A percentile compares a stretch with the other conserved stretches of the same genome.
phyloP scores from a whole-genome alignment of 1,140 invertebrate genomes.

The Melitaea cinxia region DNA sequence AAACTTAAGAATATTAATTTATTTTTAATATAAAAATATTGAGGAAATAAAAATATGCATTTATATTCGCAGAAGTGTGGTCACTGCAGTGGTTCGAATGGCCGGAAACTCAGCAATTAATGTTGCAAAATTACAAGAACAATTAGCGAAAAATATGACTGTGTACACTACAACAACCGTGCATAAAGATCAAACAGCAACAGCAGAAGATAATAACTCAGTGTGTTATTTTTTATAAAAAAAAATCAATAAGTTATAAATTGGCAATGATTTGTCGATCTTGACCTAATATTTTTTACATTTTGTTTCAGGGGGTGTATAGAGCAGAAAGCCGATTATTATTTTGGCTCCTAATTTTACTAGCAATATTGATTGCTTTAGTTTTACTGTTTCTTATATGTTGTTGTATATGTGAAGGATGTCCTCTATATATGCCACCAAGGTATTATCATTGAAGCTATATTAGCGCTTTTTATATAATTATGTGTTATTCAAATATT shows the following conservation, averaged over 20 bases:
- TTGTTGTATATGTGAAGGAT: constrained; percentile 91
- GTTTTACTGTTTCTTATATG: constrained; percentile 87
- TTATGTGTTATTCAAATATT: too few species aligned
- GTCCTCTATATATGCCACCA: constrained; percentile 90
- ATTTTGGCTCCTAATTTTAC: constrained; percentile 88
- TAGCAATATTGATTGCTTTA: constrained; percentile 87
- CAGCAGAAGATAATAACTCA: constrained; percentile 58
- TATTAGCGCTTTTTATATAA: constrained; percentile 6
- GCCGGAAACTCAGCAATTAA: constrained; percentile 86
- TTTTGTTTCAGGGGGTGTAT: constrained; percentile 83
- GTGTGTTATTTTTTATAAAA: constrained; percentile 39
- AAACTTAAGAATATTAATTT: too few species aligned
- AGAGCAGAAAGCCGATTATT: constrained; percentile 87
- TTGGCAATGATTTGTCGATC: background rate
- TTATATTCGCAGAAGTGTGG: constrained; percentile 85
- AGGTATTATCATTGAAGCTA: constrained; percentile 67
- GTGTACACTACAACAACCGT: constrained; percentile 54
- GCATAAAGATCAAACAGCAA: constrained; percentile 52
- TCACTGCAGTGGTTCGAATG: constrained; percentile 88
- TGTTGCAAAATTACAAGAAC: constrained; percentile 85
- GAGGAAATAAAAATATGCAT: constrained; percentile 1
- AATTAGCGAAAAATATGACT: constrained; percentile 82
- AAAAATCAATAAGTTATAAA: too few species aligned
- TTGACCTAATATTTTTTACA: background rate
- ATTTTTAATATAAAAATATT: too few species aligned